Base-by-base conservation (phyloP, 2,797 vertebrate species). In the Ispidina picta region DNA sequence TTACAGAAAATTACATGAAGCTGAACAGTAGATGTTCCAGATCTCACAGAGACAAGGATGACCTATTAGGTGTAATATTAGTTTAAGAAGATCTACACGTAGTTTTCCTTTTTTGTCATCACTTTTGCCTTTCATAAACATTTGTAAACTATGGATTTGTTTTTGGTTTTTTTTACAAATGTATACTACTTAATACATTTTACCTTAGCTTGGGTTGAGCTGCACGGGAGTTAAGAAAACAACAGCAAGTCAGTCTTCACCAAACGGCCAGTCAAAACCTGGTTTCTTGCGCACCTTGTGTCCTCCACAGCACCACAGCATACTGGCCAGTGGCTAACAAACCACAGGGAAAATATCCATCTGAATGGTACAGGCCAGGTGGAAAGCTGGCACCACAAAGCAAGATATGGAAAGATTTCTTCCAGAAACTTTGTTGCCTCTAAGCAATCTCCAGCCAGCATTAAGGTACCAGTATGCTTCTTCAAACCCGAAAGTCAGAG, bases 381-480 rank as follows among this genome's bases (percentile, higher is more conserved):
- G 10, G 19, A 70, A 82, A 59, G 3, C 14, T 23, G 14, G 10
- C 13, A 51, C 8, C 15, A 41, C 17, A 56, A 71, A 73, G 22
- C 22, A 63, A 19, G 4, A 59, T 17, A 64, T 12, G 10, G 15
- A 49, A n/a, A 69, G 20, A 8, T 10, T 83, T 65, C 46, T 62
- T 72, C 21, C 23, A 60, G 41, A 60, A 23, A 7, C 14, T 44
- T n/a, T 6, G 28, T 31, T 31, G 19, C 23, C 17, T 51, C 20
- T 6, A 31, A 54, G 16, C 8, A 22, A 22, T 15, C 26, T 79
- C 26, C 26, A 84, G 18, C 8, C 43, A 79, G 15, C n/a, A 62
- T 4, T n/a, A 70, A 23, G 9, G 18, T 16, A 28, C 28, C 4
- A 1, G 8, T 6, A 7, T 1, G 1, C 0, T 0, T 48, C 48